Percentiles rank a stretch among this genome's conserved stretches.
These are phyloP conservation scores for Hydropsyche betteni DNA, from an alignment of 2,888 invertebrate species.

Conservation along the genomic window DNA sequence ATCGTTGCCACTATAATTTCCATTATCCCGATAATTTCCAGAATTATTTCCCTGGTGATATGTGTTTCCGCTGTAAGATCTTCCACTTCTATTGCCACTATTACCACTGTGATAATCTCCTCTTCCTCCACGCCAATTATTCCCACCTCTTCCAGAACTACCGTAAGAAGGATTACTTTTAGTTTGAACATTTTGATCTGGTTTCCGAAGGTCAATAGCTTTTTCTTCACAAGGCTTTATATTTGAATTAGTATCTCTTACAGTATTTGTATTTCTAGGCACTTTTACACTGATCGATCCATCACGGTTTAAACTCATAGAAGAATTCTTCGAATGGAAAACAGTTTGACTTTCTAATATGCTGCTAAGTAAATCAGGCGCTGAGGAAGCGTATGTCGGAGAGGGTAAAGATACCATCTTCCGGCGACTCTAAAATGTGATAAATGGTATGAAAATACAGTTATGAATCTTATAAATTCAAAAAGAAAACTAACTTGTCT, in stretches of 20 bases:
- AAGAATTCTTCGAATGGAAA: constrained; percentile 72
- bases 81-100: constrained; percentile 30
- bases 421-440: constrained; percentile 59
- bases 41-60: constrained; percentile 43
- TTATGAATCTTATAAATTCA: background rate
- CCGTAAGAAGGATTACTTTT: constrained; percentile 73
- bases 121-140: constrained; percentile 59
- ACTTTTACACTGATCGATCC: constrained; percentile 70
- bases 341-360: constrained; percentile 77
- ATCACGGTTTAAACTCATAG: constrained; percentile 68
- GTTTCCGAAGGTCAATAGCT: constrained; percentile 56
- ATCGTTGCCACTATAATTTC: constrained; percentile 48
- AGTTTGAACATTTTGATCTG: constrained; percentile 57
- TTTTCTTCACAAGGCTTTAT: constrained; percentile 43
- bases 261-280: constrained; percentile 52
- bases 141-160: constrained; percentile 66
- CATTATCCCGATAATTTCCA: constrained; percentile 52
- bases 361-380: constrained; percentile 72
- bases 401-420: constrained; percentile 63
- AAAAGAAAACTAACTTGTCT: constrained; percentile 56
- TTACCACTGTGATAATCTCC: constrained; percentile 58
- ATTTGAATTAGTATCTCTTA: constrained; percentile 33
- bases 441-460: constrained; percentile 16
- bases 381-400: constrained; percentile 60
- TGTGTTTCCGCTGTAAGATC: constrained; percentile 49